These are phyloP conservation scores for Picathartes gymnocephalus DNA, from an alignment of 2,113 vertebrate species.

Conservation along the genomic window DNA sequence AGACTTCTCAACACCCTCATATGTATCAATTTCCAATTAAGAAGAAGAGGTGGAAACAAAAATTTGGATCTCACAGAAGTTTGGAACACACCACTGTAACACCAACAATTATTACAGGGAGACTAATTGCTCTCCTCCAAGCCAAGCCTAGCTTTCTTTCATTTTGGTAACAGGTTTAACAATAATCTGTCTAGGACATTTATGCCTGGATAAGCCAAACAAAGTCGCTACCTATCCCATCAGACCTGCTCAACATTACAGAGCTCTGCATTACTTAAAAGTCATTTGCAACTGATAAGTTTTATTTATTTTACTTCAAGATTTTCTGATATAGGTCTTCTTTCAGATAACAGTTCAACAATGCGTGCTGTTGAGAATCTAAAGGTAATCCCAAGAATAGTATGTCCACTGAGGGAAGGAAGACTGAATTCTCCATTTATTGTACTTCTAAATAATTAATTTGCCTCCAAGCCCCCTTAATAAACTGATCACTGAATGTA, in stretches of 20 bases:
- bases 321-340: neutral
- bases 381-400: neutral
- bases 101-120: neutral
- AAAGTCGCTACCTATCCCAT: neutral
- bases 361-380: neutral
- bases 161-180: neutral
- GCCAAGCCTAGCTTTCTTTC: neutral
- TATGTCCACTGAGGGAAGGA: conserved; percentile 19
- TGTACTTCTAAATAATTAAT: conserved; percentile 64
- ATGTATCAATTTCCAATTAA: conserved; percentile 36
- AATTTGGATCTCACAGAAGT: neutral
- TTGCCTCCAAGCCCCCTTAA: conserved; percentile 33
- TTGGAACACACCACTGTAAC: neutral
- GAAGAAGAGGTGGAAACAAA: neutral
- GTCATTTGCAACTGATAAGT: neutral
- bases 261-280: neutral
- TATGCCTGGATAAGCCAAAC: neutral
- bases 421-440: conserved; percentile 56
- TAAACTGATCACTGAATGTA: conserved; percentile 48
- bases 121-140: neutral
- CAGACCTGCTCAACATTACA: neutral
- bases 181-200: neutral
- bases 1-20: neutral
- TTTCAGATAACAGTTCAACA: neutral
- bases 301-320: neutral